Conservation (phyloP, 2,113 vertebrate species). For the Mastomys natalensis region DNA sequence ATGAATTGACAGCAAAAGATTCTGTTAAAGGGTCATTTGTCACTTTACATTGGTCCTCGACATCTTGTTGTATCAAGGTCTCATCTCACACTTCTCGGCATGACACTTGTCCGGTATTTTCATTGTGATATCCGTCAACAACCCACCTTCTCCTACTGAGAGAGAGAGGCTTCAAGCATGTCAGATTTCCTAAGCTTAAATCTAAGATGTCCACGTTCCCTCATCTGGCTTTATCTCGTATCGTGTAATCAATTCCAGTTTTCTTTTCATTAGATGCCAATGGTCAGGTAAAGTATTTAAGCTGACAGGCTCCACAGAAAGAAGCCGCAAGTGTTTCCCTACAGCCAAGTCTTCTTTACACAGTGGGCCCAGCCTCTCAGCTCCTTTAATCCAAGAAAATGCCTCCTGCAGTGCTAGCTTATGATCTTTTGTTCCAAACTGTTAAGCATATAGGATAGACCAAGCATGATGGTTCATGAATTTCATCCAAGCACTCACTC, state of each 20-base stretch:
- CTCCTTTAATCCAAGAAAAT: neutral
- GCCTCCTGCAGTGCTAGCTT: neutral
- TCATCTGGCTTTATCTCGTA: conserved; percentile 15
- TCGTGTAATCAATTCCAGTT: neutral
- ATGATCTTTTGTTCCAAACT: neutral
- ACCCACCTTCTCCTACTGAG: neutral
- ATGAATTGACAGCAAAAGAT: neutral
- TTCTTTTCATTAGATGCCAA: neutral
- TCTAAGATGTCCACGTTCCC: conserved; percentile 25
- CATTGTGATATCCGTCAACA: neutral
- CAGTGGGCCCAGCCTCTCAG: neutral
- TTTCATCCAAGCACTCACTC: neutral
- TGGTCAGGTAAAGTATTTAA: neutral
- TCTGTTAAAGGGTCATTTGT: conserved; percentile 7
- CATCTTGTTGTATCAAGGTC: conserved; percentile 35
- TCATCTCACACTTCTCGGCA: conserved; percentile 27
- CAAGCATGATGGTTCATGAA: neutral
- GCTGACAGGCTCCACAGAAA: neutral
- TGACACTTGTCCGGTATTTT: neutral
- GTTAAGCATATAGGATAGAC: neutral
- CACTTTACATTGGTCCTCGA: conserved; percentile 55
- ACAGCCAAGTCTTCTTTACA: neutral
- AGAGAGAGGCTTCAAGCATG: neutral
- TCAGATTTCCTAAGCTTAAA: conserved; percentile 50
- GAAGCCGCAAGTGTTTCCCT: neutral